phyloP scores from a whole-genome alignment of 1,140 invertebrate genomes.

The Nasonia giraulti region DNA sequence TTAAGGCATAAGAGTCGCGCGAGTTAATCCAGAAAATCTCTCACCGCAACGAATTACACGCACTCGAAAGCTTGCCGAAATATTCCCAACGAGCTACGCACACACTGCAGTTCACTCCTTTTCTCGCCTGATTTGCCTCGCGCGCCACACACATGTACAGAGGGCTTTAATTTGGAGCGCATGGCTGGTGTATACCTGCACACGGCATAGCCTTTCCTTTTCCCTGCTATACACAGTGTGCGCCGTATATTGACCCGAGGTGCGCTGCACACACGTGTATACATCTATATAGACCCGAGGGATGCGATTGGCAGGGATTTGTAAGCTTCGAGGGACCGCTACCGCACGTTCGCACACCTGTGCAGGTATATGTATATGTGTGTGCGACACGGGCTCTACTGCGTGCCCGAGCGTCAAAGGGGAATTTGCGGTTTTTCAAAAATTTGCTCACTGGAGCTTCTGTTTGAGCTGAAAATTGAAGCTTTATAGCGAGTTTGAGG shows the following conservation, averaged over 20 bases:
- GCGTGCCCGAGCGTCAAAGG: neutral
- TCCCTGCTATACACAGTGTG: neutral
- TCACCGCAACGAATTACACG: neutral
- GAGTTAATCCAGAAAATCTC: no score
- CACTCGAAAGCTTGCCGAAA: no score
- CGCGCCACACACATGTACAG: neutral
- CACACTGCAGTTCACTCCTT: neutral
- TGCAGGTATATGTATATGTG: no score
- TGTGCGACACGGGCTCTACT: no score
- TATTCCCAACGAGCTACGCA: no score
- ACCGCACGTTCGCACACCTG: neutral
- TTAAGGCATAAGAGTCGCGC: no score
- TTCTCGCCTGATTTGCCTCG: neutral
- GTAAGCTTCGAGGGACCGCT: neutral
- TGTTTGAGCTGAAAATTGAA: neutral
- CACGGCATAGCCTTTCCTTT: neutral
- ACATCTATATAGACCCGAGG: neutral
- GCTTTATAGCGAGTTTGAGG: neutral
- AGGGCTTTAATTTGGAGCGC: neutral
- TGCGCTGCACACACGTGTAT: neutral
- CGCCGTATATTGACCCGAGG: neutral
- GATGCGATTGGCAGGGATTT: conserved; percentile 12
- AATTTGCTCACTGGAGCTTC: neutral
- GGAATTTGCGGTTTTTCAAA: neutral
- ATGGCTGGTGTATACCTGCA: neutral